These are phyloP conservation scores for Sussaba pulchella DNA, from an alignment of 2,888 invertebrate species.

Conservation along the genomic window DNA sequence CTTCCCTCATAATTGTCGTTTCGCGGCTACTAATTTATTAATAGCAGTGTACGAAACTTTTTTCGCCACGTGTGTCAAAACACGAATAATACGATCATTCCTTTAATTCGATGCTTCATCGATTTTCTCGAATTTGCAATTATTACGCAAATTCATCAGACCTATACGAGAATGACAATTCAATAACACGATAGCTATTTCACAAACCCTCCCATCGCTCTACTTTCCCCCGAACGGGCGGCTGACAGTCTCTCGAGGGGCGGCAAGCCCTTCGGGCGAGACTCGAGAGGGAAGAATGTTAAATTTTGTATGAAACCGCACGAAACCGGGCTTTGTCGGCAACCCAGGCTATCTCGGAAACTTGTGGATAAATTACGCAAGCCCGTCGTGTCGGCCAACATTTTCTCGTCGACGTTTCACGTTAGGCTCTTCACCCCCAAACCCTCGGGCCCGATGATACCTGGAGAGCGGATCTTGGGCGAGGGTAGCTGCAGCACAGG, in stretches of 20 bases:
- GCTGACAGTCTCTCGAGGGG: neutral
- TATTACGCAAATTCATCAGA: too few species aligned
- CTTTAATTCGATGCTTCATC: too few species aligned
- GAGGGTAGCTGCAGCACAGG: neutral
- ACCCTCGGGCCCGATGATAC: slow-evolving; percentile 2
- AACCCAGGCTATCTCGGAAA: slow-evolving; percentile 29
- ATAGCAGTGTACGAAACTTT: neutral
- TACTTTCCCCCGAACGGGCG: neutral
- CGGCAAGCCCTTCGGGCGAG: neutral
- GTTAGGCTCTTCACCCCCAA: too few species aligned
- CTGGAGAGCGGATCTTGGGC: neutral
- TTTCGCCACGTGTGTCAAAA: too few species aligned
- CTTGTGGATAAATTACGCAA: slow-evolving; percentile 57
- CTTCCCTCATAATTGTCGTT: slow-evolving; percentile 1
- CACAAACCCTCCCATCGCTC: too few species aligned
- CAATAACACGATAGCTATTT: too few species aligned
- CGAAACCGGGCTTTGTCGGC: neutral
- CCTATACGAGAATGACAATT: too few species aligned
- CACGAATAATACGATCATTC: too few species aligned
- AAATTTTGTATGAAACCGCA: slow-evolving; percentile 30
- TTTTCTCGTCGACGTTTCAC: slow-evolving; percentile 51
- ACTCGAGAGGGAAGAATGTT: slow-evolving; percentile 7
- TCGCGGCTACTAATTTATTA: slow-evolving; percentile 8
- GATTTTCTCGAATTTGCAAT: too few species aligned
- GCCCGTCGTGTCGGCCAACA: slow-evolving; percentile 33